Evolutionary conservation across 2,797 vertebrate species (phyloP).

Genomic region (Catostomus latipinnis): DNA sequence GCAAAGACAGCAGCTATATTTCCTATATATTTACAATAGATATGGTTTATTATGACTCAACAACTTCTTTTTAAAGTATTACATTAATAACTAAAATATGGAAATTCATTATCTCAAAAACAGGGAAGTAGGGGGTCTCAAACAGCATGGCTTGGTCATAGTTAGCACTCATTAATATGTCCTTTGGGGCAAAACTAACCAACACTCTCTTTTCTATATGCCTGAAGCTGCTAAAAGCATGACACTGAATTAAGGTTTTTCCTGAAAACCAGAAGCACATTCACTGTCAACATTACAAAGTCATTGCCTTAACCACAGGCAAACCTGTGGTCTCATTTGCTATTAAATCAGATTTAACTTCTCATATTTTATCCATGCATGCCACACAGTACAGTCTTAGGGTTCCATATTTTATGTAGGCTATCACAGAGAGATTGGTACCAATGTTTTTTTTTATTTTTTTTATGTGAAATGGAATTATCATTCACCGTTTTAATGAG

Average conservation of each 20-base stretch:
- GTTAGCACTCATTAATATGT: conserved; percentile 44
- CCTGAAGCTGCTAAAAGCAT: conserved; percentile 27
- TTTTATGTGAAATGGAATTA: conserved; percentile 9
- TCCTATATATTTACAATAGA: too few relatives aligned
- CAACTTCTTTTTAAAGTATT: too few relatives aligned
- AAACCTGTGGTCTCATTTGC: conserved; percentile 25
- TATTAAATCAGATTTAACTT: conserved; percentile 43
- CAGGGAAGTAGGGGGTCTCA: conserved; percentile 43
- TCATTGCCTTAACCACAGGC: conserved; percentile 19
- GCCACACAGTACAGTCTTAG: conserved; percentile 11
- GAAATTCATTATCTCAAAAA: background rate
- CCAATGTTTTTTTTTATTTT: background rate
- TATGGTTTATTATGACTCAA: too few relatives aligned
- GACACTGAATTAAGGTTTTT: conserved; percentile 12
- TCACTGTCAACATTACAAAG: conserved; percentile 38
- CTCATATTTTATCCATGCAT: conserved; percentile 32
- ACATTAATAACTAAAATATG: too few relatives aligned
- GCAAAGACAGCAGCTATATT: too few relatives aligned
- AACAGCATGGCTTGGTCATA: conserved; percentile 15
- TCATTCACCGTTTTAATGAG: conserved; percentile 35
- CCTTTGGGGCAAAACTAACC: conserved; percentile 23
- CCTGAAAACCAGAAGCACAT: conserved; percentile 26
- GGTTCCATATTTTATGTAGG: conserved; percentile 4
- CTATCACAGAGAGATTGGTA: too few relatives aligned
- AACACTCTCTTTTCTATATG: conserved; percentile 21